Base-by-base conservation (phyloP, 2,888 invertebrate genomes). In the Napeogenes inachia region DNA sequence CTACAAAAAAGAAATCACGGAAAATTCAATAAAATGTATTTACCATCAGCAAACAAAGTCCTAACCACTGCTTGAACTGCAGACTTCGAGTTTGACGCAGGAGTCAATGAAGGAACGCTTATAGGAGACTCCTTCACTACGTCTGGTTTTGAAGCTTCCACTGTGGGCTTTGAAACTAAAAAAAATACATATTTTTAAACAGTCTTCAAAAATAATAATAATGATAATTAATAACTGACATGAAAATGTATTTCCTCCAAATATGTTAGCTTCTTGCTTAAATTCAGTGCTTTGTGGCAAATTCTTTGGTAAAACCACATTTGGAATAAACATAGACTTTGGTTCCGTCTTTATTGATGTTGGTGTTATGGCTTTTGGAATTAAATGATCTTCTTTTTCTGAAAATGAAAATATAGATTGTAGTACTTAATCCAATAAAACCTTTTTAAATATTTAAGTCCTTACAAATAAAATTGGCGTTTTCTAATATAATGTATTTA, bases 21-120 rank as follows among this genome's bases (percentile, higher is more conserved):
- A 6, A 42, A 10, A 42, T 42, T 10, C 12, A 42, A 12, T 42
- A 8, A 42, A 42, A 12, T 42, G 42, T 42, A 42, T 12, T 6
- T 78, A 87, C 89, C 85, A 54, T 85, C 81, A 62, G 79, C 82
- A 61, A 92, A 89, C 38, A 88, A 71, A 30, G 83, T 85, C 60
- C 85, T 81, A 2, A 77, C 79, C 3, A 85, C 84, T 62, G 72
- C 76, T 1, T 67, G 61, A 1, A 71, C 74, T 0, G 80, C 73
- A 10, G 73, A 62, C 2, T 68, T 45, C 2, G 79, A 73, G 54
- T 80, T 84, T 2, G 70, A 60, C 1, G 45, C 70, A 0, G 84
- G 80, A 0, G 79, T 72, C 61, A 80, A 81, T 0, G 82, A 69
- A 3, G 82, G 77, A 30, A 77, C 67, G n/a, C 62, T 71, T 54